These are phyloP conservation scores for Kuschelorhynchus macadamiae DNA, from an alignment of 2,888 invertebrate species.

Conservation along the genomic window DNA sequence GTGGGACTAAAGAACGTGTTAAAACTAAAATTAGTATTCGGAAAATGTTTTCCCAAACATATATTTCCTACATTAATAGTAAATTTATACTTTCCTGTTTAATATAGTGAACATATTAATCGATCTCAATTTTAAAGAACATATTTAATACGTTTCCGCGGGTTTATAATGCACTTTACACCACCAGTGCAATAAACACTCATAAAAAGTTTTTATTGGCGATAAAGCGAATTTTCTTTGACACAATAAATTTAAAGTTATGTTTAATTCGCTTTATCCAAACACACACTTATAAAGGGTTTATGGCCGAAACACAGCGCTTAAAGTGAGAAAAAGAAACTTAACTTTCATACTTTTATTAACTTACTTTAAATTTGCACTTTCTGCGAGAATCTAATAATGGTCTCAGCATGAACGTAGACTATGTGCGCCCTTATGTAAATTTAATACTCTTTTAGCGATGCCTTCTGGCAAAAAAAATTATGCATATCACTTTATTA, in stretches of 20 bases:
- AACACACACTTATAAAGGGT: conserved; percentile 31
- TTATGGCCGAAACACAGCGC: conserved; percentile 23
- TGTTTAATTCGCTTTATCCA: conserved; percentile 39
- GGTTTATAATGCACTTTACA: no score
- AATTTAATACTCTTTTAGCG: conserved; percentile 23
- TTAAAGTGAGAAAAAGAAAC: conserved; percentile 26
- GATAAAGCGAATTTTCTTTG: conserved; percentile 37
- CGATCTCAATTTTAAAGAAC: no score
- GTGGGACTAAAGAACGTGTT: no score
- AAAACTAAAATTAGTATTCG: no score
- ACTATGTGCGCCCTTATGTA: conserved; percentile 19
- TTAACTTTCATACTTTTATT: conserved; percentile 30
- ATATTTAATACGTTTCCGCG: no score
- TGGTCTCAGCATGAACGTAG: neutral
- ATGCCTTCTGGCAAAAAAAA: no score
- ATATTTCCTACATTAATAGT: no score
- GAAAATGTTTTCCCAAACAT: no score
- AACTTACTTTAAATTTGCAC: conserved; percentile 33
- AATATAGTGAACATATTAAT: no score
- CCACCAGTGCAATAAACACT: no score
- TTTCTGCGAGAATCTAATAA: conserved; percentile 23
- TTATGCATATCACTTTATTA: no score
- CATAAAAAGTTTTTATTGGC: conserved; percentile 36
- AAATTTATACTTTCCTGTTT: no score
- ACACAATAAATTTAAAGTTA: conserved; percentile 40